Conservation (phyloP, 2,888 invertebrate genomes). For the Anagyrus pseudococci region DNA sequence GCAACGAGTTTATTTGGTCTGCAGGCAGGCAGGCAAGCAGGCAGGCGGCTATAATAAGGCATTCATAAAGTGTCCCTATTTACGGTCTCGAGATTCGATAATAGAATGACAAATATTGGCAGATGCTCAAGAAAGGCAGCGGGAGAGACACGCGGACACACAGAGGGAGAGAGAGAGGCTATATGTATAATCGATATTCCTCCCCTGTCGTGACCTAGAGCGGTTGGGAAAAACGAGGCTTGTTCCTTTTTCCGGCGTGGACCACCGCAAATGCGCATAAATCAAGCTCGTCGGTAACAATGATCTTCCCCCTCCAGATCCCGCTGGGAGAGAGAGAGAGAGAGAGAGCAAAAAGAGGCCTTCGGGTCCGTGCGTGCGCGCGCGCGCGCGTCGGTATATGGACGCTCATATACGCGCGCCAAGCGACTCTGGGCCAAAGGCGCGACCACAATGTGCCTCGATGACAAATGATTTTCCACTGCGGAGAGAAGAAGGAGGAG, state of each 20-base stretch:
- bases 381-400: background rate
- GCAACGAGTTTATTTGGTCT: constrained; percentile 27
- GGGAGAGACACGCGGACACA: constrained; percentile 2
- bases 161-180: too few relatives aligned
- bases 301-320: constrained; percentile 43
- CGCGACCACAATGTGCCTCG: constrained; percentile 59
- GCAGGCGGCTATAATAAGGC: constrained; percentile 45
- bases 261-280: constrained; percentile 57
- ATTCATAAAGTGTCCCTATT: constrained; percentile 54
- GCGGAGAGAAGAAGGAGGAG: background rate
- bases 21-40: background rate
- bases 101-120: constrained; percentile 62
- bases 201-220: too few relatives aligned
- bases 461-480: constrained; percentile 58
- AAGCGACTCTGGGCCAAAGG: constrained; percentile 51
- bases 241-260: too few relatives aligned
- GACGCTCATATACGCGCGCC: constrained; percentile 6
- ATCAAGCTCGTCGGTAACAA: constrained; percentile 57
- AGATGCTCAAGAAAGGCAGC: constrained; percentile 61
- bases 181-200: too few relatives aligned
- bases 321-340: background rate
- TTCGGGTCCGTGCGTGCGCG: too few relatives aligned
- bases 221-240: too few relatives aligned
- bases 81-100: constrained; percentile 53
- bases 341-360: too few relatives aligned